Base-by-base conservation (phyloP, 2,888 invertebrate species). In the Eurois occulta region DNA sequence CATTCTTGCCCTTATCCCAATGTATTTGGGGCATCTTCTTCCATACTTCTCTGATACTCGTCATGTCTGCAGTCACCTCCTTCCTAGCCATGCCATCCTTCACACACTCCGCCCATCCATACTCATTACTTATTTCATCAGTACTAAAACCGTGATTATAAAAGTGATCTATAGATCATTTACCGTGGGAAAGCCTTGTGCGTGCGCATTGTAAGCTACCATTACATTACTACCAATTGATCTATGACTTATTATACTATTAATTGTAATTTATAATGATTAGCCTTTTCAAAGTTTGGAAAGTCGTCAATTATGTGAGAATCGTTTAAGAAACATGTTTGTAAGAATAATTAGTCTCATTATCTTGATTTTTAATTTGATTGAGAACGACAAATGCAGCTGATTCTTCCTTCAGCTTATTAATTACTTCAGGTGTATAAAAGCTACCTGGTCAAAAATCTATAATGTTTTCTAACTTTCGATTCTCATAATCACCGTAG, bases 101-200 rank as follows among this genome's bases (percentile, higher is more conserved):
- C 64, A 38, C 24, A 24, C 38, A 64, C 38, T 41, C 64, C 13
- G 7, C 38, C 38, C 64, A 41, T 55, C n/a, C 5, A 55, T 16
- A 64, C 38, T 24, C 38, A 28, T 28, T 18, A 16, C 66, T 1
- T 35, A 65, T 46, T 55, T 13, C 46, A 70, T 43, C 55, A 76
- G 67, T 77, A 71, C 35, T 66, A 68, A 66, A 75, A 74, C 28
- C 81, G 75, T 84, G 81, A 81, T 86, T 70, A 55, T 79, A 71
- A 74, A 81, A 86, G 81, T 80, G 71, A 80, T 85, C 82, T 77
- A 85, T 80, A 66, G 85, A 81, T 87, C 75, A 79, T 83, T 87
- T 62, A 66, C 81, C 87, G 86, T 86, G 86, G 87, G 87, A 86
- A 83, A 80, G 60, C 18, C 28, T 48, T 77, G 77, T 74, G 87